Base-by-base conservation (phyloP, 2,113 vertebrate species). In the Cettia cetti region DNA sequence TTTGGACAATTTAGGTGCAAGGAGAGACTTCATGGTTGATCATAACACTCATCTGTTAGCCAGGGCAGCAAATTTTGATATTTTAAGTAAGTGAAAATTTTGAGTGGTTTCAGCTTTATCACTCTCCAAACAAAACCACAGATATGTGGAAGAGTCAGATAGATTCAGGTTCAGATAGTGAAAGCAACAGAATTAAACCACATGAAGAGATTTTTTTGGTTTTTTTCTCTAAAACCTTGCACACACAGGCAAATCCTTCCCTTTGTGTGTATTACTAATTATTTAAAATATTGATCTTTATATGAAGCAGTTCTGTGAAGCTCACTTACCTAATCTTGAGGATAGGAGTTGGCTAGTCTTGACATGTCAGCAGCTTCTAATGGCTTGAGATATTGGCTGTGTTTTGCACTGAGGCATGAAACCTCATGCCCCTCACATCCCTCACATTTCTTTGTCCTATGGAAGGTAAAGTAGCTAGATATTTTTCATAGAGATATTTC, bases 131-230 rank as follows among this genome's bases (percentile, higher is more conserved):
- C 18, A 89, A 66, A 82, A 60, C 1, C 60, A 60, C 2, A 57
- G 54, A 20, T 37, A 9, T 3, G 7, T 63, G 23, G 30, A 77
- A 91, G 30, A 85, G 57, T 76, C 12, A 44, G 27, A 26, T 15
- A 54, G 15, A 52, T 60, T 60, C 24, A 26, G 11, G 39, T 69
- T 45, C 83, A 60, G 14, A 22, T 15, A 59, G 10, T 56, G 10
- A 49, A 75, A 72, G 31, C 18, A 87, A 42, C 33, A 66, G 23
- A 89, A 83, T 57, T 90, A 86, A 93, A 77, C 39, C 16, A 35
- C 42, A 11, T 57, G 9, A 93, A 85, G 30, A 57, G 26, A 54
- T 70, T 54, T 40, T 44, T n/a, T 0, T 0, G 0, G 0, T 7
- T 6, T 60, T 79, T 54, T 81, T 91, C 39, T 40, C 39, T 40